These are phyloP conservation scores for Heliconius congener DNA, from an alignment of 1,140 invertebrate species.

Conservation along the genomic window DNA sequence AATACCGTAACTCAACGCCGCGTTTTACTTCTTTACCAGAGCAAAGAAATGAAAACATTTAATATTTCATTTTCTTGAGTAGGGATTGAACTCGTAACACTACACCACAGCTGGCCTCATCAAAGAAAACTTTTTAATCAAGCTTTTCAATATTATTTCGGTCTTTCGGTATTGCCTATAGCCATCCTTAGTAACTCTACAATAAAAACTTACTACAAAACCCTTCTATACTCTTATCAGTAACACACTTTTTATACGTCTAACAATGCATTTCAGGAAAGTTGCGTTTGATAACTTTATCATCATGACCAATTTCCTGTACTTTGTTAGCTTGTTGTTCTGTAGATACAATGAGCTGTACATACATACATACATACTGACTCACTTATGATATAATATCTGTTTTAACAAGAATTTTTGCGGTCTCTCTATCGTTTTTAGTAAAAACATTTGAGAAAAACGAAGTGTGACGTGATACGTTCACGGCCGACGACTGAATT, in stretches of 20 bases:
- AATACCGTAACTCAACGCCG: too few species aligned
- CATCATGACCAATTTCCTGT: conserved; percentile 56
- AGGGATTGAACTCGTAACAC: too few species aligned
- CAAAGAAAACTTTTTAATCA: too few species aligned
- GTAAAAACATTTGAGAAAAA: conserved; percentile 28
- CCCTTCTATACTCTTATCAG: conserved; percentile 32
- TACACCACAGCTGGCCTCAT: too few species aligned
- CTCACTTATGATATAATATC: conserved; percentile 36
- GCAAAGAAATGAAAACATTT: too few species aligned
- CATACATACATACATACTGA: conserved; percentile 44
- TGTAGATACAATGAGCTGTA: conserved; percentile 37
- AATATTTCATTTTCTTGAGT: too few species aligned
- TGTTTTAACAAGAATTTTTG: conserved; percentile 39
- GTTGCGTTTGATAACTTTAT: conserved; percentile 52
- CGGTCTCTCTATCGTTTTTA: conserved; percentile 25
- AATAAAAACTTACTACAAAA: neutral
- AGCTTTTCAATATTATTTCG: too few species aligned
- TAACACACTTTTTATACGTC: conserved; percentile 32
- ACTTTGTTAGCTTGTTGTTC: conserved; percentile 48
- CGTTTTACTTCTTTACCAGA: too few species aligned
- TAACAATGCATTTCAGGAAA: conserved; percentile 54
- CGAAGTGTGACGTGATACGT: too few species aligned
- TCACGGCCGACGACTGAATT: neutral
- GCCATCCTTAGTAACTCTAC: neutral
- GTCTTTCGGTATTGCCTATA: too few species aligned